These are phyloP conservation scores for Heterodera schachtii DNA, from an alignment of 1,140 invertebrate species.

Conservation along the genomic window DNA sequence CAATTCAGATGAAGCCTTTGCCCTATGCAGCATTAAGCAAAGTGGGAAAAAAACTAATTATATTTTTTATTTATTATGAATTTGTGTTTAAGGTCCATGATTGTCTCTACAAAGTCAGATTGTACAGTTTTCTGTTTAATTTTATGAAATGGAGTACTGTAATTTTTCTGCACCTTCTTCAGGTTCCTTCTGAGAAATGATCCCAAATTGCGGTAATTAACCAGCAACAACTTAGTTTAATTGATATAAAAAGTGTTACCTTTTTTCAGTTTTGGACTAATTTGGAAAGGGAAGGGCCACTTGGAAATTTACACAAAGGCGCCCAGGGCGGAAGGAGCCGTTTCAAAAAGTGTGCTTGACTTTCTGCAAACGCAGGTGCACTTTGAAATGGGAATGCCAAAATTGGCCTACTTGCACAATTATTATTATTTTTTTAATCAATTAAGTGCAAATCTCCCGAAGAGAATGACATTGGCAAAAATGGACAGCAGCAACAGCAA, in stretches of 20 bases:
- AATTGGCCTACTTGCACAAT: too few relatives aligned
- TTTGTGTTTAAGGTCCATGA: constrained; percentile 56
- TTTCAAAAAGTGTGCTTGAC: constrained; percentile 53
- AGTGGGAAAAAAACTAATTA: constrained; percentile 30
- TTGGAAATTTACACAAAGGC: constrained; percentile 52
- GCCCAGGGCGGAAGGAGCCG: constrained; percentile 49
- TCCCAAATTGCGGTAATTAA: constrained; percentile 45
- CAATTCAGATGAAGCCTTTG: constrained; percentile 58
- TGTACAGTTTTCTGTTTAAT: constrained; percentile 3
- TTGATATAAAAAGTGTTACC: not conserved
- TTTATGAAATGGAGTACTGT: too few relatives aligned
- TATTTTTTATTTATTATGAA: constrained; percentile 17
- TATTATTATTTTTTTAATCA: too few relatives aligned
- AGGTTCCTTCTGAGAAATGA: constrained; percentile 59
- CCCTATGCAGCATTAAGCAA: constrained; percentile 62
- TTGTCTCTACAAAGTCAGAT: constrained; percentile 59
- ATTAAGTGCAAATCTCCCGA: not conserved
- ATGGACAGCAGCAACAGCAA: not conserved
- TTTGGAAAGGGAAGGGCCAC: constrained; percentile 62
- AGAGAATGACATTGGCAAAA: not conserved
- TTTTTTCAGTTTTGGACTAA: constrained; percentile 46
- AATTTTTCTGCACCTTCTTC: not conserved
- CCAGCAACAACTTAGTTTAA: not conserved
- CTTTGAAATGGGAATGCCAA: not conserved
- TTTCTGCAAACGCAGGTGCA: constrained; percentile 52